Percentiles rank a stretch among this genome's conserved stretches.
Evolutionary conservation across 2,797 vertebrate species (phyloP).

Genomic region (Enteromius fasciolatus): DNA sequence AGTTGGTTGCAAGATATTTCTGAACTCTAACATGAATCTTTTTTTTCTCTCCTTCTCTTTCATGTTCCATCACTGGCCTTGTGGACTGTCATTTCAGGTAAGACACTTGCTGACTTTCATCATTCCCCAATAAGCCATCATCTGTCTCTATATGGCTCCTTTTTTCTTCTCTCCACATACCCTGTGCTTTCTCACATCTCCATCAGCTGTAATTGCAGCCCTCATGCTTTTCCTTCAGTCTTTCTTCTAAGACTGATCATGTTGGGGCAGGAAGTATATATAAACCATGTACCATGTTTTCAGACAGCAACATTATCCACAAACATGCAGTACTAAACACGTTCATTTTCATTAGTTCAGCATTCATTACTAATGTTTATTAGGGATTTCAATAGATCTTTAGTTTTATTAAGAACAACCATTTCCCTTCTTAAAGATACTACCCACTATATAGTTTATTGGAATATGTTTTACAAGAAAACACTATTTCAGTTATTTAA

Average conservation of each 20-base stretch:
- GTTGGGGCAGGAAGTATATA: constrained; percentile 30
- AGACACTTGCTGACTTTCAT: constrained; percentile 75
- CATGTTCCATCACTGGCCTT: constrained; percentile 72
- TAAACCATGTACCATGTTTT: constrained; percentile 46
- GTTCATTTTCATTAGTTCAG: constrained; percentile 31
- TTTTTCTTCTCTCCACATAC: constrained; percentile 46
- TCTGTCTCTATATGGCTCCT: constrained; percentile 52
- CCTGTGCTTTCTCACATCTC: constrained; percentile 3
- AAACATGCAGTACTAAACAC: constrained; percentile 43
- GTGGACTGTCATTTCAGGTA: constrained; percentile 77
- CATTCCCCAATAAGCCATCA: constrained; percentile 59
- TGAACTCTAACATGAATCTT: constrained; percentile 43
- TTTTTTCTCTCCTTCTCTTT: constrained; percentile 70
- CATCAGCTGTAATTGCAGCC: constrained; percentile 60
- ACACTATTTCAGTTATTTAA: neutral
- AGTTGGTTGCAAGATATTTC: constrained; percentile 31
- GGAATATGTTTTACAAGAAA: neutral
- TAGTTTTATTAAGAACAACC: neutral
- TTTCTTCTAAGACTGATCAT: constrained; percentile 26
- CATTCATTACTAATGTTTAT: neutral
- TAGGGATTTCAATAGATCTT: neutral
- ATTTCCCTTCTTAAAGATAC: neutral
- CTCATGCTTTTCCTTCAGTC: constrained; percentile 29
- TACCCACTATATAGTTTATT: neutral
- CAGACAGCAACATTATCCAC: constrained; percentile 32